A percentile compares a stretch with the other conserved stretches of the same genome.
These are phyloP conservation scores for Nyctalus aviator DNA, from an alignment of 2,797 vertebrate genomes.

Conservation along the genomic window DNA sequence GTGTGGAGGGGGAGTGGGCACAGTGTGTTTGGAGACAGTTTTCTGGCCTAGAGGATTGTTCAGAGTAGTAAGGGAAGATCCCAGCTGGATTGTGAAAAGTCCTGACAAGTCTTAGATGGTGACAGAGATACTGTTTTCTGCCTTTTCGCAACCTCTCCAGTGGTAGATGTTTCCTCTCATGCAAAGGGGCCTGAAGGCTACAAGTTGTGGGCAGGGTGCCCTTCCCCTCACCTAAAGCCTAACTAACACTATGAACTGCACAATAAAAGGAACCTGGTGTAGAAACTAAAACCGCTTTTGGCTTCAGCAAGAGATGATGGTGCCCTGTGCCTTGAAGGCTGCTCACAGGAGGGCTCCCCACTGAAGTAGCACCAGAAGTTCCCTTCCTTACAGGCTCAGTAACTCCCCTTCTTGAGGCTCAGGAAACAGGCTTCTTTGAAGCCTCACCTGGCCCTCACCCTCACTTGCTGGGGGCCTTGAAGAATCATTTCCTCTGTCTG, in stretches of 20 bases:
- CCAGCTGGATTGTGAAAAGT: background rate
- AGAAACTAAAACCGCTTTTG: constrained; percentile 12
- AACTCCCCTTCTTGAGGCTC: background rate
- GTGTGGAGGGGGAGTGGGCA: background rate
- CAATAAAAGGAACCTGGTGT: background rate
- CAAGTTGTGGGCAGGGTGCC: background rate
- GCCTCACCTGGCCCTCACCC: background rate
- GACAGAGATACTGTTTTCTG: background rate
- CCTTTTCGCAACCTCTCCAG: background rate
- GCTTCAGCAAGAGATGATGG: background rate
- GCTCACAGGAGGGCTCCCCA: background rate
- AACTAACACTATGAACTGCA: background rate
- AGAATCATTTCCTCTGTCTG: background rate
- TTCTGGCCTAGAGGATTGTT: background rate
- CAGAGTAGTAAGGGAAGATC: background rate
- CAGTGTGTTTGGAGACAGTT: background rate
- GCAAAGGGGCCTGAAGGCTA: background rate
- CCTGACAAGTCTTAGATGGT: background rate
- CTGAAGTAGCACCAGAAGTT: background rate
- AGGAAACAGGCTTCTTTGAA: background rate
- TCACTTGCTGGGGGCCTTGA: background rate
- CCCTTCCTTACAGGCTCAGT: background rate
- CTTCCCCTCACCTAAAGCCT: background rate
- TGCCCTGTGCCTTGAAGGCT: background rate
- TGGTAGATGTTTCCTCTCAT: background rate